A percentile compares a stretch with the other conserved stretches of the same genome.
phyloP scores from a whole-genome alignment of 2,797 vertebrate species.

The Psittacula echo region DNA sequence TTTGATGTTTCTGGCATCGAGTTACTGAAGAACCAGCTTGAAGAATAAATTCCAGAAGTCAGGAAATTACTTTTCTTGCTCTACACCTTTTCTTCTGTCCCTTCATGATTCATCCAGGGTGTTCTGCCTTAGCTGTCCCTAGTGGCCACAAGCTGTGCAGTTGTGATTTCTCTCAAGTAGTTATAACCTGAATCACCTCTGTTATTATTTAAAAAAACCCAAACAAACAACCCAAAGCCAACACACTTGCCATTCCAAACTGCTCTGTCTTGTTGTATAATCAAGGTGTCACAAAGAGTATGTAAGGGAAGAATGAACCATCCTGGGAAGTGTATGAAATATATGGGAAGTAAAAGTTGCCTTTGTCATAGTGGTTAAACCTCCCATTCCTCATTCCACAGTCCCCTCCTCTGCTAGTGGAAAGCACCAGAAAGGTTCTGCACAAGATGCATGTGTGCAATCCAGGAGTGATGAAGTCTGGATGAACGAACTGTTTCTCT shows the following conservation, averaged over 20 bases:
- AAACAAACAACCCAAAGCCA: background rate
- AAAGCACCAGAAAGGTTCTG: background rate
- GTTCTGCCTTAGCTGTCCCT: background rate
- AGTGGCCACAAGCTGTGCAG: background rate
- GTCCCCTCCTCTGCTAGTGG: background rate
- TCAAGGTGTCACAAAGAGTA: background rate
- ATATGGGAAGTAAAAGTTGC: background rate
- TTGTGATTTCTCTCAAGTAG: background rate
- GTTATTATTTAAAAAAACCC: background rate
- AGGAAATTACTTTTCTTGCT: background rate
- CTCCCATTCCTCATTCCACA: background rate
- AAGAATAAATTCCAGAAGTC: background rate
- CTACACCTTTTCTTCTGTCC: background rate
- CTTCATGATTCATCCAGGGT: background rate
- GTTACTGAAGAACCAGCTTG: background rate
- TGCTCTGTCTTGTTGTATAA: background rate
- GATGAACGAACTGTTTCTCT: background rate
- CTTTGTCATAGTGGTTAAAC: background rate
- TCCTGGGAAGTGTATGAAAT: background rate
- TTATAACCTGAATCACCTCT: background rate
- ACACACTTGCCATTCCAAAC: background rate
- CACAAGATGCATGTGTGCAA: background rate
- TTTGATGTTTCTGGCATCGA: background rate
- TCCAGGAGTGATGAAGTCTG: background rate
- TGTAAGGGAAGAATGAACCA: background rate